Evolutionary conservation across 2,113 vertebrate species (phyloP), one percentile per base, ranked within the genome.

Genomic region (Cyanoramphus novaezelandiae): DNA sequence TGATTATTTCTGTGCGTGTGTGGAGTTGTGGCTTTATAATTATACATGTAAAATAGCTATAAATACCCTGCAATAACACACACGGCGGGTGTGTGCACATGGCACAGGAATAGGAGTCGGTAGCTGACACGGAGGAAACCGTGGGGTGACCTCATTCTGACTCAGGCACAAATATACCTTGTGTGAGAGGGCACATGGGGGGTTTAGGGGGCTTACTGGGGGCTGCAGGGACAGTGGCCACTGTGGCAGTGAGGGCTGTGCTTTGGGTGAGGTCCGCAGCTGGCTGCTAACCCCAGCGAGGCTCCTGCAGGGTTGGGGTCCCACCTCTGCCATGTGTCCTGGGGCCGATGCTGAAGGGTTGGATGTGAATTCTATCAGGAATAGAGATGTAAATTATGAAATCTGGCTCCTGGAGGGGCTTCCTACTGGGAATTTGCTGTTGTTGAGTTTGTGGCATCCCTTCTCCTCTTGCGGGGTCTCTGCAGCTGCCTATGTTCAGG

Each of bases 41-140:
- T 75, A 88, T 62, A 94, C 52, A 43, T 94, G 86, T 92, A 71
- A 93, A 95, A 57, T 8, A 70, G 90, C 81, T 95, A 95, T 96
- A 96, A 97, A 96, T 97, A 95, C 81, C 59, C 78, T 80, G 95
- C 95, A 94, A 92, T 84, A 94, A 96, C 97, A 96, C 44, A 96
- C 97, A 96, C 47, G 8, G 71, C 44, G 53, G 39, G 50, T 55
- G 92, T 95, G 88, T 91, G 92, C 37, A 8, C 92, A 80, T 6
- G 72, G 95, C 82, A 82, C 93, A 92, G 96, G 96, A 97, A 96
- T 95, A 96, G 92, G 93, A 94, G 70, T 76, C 18, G 7, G 82
- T 35, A 87, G 84, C 74, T 92, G 96, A 95, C 92, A 93, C 5
- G 65, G 88, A 96, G 92, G 92, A 95, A 97, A 96, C 86, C 31